Evolutionary conservation across 2,888 invertebrate species (phyloP).

Genomic region (Hirtodrosophila duncani): DNA sequence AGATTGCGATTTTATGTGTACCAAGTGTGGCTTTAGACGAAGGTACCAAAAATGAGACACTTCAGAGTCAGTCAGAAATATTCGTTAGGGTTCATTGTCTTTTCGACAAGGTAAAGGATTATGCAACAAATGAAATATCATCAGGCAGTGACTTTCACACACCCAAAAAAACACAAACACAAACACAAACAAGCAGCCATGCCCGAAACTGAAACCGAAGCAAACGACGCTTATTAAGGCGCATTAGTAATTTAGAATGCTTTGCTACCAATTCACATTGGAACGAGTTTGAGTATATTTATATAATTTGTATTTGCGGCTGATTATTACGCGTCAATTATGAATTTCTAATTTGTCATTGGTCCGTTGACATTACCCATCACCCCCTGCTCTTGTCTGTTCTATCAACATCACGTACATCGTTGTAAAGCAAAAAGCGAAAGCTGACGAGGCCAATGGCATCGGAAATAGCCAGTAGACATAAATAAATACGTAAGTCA

Average conservation of each 20-base stretch:
- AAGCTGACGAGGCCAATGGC: conserved; percentile 74
- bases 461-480: conserved; percentile 52
- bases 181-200: conserved; percentile 4
- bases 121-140: conserved; percentile 67
- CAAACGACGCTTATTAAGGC: conserved; percentile 49
- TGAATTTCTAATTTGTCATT: conserved; percentile 60
- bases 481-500: background rate
- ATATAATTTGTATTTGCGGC: background rate
- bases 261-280: conserved; percentile 49
- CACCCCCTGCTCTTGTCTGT: conserved; percentile 4
- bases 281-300: conserved; percentile 16
- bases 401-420: conserved; percentile 57
- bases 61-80: conserved; percentile 10
- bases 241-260: conserved; percentile 63
- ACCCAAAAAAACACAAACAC: background rate
- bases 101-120: conserved; percentile 44
- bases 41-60: conserved; percentile 1
- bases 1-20: conserved; percentile 65
- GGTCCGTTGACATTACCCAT: background rate
- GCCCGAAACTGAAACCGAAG: conserved; percentile 20
- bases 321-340: conserved; percentile 62
- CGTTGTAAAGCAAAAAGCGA: conserved; percentile 63
- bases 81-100: conserved; percentile 62
- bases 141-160: conserved; percentile 47
- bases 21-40: conserved; percentile 35